A percentile compares a stretch with the other conserved stretches of the same genome.
These are phyloP conservation scores for Poeciliopsis infans DNA, from an alignment of 2,797 vertebrate species.

Conservation along the genomic window DNA sequence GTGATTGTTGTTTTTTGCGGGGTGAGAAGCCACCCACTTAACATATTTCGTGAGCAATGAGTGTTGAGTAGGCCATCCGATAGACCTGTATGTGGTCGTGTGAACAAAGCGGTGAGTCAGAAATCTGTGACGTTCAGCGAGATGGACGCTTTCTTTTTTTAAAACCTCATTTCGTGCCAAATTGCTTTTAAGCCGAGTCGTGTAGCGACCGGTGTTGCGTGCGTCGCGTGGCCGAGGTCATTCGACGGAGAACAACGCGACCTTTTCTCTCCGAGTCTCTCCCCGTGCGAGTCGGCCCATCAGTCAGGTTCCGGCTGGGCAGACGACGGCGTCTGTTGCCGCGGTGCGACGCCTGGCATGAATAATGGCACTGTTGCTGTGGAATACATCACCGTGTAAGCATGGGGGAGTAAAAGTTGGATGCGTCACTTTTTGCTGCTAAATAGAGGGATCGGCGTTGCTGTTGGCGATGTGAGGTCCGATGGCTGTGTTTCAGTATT, in stretches of 20 bases:
- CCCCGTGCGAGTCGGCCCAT: constrained; percentile 18
- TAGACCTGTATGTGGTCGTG: background rate
- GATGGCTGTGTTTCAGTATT: background rate
- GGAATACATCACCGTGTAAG: constrained; percentile 32
- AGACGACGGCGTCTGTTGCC: constrained; percentile 23
- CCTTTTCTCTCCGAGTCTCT: constrained; percentile 37
- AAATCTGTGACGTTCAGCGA: constrained; percentile 15
- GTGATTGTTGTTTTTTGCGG: background rate
- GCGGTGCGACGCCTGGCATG: constrained; percentile 45
- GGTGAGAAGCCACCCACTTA: background rate
- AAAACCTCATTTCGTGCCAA: background rate
- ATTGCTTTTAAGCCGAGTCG: background rate
- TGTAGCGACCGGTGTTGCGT: constrained; percentile 21
- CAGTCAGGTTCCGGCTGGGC: constrained; percentile 58
- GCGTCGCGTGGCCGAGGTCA: constrained; percentile 35
- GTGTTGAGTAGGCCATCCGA: constrained; percentile 1
- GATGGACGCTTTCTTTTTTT: background rate
- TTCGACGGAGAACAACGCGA: constrained; percentile 19
- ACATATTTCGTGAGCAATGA: constrained; percentile 4
- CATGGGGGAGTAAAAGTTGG: constrained; percentile 13
- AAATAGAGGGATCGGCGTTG: background rate
- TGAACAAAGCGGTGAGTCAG: constrained; percentile 35
- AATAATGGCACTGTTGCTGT: constrained; percentile 58
- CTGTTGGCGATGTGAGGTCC: background rate
- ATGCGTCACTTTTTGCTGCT: constrained; percentile 28